Conservation (phyloP, 2,797 vertebrate genomes). For the Acanthopagrus latus region DNA sequence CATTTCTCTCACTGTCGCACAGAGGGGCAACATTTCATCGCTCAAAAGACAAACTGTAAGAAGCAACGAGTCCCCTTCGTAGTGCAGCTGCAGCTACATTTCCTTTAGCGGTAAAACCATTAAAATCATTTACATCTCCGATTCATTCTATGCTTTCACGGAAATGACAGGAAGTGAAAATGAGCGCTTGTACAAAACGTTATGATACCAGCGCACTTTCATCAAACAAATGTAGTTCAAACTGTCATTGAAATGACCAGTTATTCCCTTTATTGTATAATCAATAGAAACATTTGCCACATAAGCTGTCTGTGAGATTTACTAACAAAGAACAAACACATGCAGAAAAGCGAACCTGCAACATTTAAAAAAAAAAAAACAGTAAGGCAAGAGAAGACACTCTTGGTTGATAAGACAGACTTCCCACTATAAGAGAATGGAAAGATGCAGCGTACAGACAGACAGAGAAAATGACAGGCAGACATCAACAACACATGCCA, state of each 20-base stretch:
- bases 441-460: background rate
- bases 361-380: background rate
- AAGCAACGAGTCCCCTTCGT: constrained; percentile 8
- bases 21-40: constrained; percentile 27
- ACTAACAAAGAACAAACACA: background rate
- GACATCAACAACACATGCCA: background rate
- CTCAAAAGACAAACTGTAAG: constrained; percentile 18
- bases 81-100: background rate
- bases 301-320: background rate
- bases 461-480: background rate
- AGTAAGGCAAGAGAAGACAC: background rate
- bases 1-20: constrained; percentile 55
- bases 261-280: background rate
- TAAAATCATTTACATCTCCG: background rate
- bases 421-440: background rate
- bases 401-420: background rate
- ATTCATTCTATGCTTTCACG: background rate
- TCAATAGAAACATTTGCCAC: constrained; percentile 7
- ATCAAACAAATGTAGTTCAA: background rate
- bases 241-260: background rate
- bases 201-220: background rate
- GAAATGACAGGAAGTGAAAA: constrained; percentile 15
- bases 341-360: background rate
- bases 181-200: background rate
- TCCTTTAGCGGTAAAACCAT: background rate